These are phyloP conservation scores for Melanotaenia boesemani DNA, from an alignment of 2,797 vertebrate genomes.

Conservation along the genomic window DNA sequence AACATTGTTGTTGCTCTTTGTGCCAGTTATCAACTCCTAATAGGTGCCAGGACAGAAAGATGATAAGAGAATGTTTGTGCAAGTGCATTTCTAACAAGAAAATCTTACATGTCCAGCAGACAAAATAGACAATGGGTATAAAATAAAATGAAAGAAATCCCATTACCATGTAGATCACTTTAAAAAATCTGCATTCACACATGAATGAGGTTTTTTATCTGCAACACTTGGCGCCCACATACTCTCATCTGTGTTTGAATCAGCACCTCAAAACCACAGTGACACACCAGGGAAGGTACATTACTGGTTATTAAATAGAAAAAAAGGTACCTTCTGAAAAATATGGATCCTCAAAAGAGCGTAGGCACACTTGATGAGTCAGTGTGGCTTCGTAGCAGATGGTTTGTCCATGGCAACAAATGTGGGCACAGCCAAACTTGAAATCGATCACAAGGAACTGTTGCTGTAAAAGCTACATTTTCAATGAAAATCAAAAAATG, in stretches of 20 bases:
- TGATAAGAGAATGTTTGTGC: neutral
- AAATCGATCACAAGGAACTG: conserved; percentile 39
- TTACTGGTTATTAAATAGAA: conserved; percentile 47
- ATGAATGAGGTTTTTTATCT: conserved; percentile 34
- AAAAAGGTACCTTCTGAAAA: conserved; percentile 61
- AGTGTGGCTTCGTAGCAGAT: conserved; percentile 71
- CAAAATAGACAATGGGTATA: conserved; percentile 3
- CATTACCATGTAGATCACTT: neutral
- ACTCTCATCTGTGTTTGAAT: conserved; percentile 38
- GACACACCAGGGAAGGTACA: conserved; percentile 24
- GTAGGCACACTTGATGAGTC: conserved; percentile 71
- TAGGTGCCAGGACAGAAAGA: conserved; percentile 9
- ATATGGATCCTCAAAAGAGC: conserved; percentile 54
- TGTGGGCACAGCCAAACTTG: conserved; percentile 57
- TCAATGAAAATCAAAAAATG: conserved; percentile 13
- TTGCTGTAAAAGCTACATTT: conserved; percentile 27
- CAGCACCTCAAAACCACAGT: conserved; percentile 33
- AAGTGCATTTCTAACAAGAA: conserved; percentile 8
- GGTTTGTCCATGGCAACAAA: conserved; percentile 66
- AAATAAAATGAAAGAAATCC: conserved; percentile 17
- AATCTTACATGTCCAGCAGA: conserved; percentile 14
- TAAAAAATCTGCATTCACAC: neutral
- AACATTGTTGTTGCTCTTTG: conserved; percentile 23
- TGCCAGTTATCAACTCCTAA: conserved; percentile 48
- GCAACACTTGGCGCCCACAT: conserved; percentile 41